phyloP scores from a whole-genome alignment of 1,140 invertebrate species.

The Helicoverpa zea region DNA sequence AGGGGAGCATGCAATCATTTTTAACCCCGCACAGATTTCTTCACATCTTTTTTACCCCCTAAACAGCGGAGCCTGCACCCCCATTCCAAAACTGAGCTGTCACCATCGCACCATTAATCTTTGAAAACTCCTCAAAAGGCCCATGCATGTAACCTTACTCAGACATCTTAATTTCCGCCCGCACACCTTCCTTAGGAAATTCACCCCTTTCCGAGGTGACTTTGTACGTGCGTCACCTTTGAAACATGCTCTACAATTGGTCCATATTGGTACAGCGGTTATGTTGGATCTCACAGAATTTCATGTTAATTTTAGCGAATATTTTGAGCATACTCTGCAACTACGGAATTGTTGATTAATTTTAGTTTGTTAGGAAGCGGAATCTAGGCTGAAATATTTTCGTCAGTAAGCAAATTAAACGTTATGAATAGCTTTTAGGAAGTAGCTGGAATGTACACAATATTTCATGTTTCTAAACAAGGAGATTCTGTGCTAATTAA shows the following conservation, averaged over 20 bases:
- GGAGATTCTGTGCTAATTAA: too few relatives aligned
- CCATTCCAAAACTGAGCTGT: background rate
- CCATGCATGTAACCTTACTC: conserved; percentile 35
- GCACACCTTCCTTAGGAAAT: conserved; percentile 35
- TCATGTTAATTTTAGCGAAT: background rate
- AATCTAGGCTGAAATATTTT: background rate
- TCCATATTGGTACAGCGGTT: background rate
- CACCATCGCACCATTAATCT: conserved; percentile 29
- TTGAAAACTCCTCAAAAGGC: conserved; percentile 21
- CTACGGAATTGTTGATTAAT: conserved; percentile 1
- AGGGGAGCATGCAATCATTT: background rate
- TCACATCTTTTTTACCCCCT: background rate
- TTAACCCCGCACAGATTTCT: background rate
- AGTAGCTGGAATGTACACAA: too few relatives aligned
- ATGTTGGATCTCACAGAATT: conserved; percentile 16
- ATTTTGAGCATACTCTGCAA: background rate
- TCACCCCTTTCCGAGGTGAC: conserved; percentile 39
- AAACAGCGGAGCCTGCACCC: too few relatives aligned
- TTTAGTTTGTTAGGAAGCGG: background rate
- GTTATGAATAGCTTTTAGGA: background rate
- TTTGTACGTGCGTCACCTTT: conserved; percentile 30
- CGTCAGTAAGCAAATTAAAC: background rate
- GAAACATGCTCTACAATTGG: conserved; percentile 38
- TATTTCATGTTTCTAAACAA: too few relatives aligned
- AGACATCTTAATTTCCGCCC: conserved; percentile 44